Evolutionary conservation across 2,113 vertebrate species (phyloP).

Genomic region (Sander vitreus): DNA sequence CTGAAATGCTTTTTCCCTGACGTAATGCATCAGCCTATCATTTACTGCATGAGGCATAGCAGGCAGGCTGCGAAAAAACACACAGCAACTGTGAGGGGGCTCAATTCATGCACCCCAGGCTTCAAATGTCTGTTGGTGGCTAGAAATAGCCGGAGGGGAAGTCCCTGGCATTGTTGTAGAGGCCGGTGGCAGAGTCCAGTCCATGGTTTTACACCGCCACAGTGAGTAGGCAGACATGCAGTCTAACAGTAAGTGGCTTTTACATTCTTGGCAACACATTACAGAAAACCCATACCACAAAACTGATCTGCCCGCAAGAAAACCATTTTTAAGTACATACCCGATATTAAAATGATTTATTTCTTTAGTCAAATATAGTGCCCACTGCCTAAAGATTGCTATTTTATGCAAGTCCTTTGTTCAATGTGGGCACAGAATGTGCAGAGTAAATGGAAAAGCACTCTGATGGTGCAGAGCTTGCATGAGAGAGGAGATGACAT

Average conservation of each 20-base stretch:
- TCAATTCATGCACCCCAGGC: slow-evolving; percentile 48
- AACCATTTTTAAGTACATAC: neutral
- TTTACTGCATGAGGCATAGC: slow-evolving; percentile 29
- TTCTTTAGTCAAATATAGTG: neutral
- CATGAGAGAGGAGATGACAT: slow-evolving; percentile 63
- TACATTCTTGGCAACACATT: slow-evolving; percentile 16
- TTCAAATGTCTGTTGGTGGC: slow-evolving; percentile 61
- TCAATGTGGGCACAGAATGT: slow-evolving; percentile 32
- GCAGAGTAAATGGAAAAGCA: slow-evolving; percentile 60
- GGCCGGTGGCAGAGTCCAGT: slow-evolving; percentile 39
- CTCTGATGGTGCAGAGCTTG: slow-evolving; percentile 55
- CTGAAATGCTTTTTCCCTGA: neutral
- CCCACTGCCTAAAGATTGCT: neutral
- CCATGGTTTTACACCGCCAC: slow-evolving; percentile 33
- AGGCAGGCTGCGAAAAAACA: slow-evolving; percentile 21
- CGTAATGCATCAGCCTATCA: slow-evolving; percentile 40
- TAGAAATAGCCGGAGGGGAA: slow-evolving; percentile 81
- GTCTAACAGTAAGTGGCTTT: neutral
- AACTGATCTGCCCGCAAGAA: neutral
- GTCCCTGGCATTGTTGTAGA: slow-evolving; percentile 74
- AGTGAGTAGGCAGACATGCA: neutral
- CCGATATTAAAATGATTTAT: neutral
- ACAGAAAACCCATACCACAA: slow-evolving; percentile 6
- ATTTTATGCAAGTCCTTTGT: slow-evolving; percentile 20
- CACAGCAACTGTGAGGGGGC: slow-evolving; percentile 51